These are phyloP conservation scores for Elachura formosa DNA, from an alignment of 2,113 vertebrate genomes.

Conservation along the genomic window DNA sequence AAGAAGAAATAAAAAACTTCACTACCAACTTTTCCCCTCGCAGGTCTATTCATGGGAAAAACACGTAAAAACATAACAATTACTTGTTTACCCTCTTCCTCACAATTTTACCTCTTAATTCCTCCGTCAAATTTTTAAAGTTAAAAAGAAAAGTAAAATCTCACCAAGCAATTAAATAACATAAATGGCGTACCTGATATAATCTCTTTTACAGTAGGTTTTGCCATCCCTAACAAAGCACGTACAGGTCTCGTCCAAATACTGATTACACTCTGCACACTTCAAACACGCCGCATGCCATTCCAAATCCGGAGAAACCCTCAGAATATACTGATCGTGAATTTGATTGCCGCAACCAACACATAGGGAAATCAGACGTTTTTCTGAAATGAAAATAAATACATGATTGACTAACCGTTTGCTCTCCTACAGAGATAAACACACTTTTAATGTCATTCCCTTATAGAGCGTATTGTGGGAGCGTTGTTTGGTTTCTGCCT, in stretches of 20 bases:
- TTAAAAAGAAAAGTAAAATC: background rate
- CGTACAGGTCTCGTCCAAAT: slow-evolving; percentile 97
- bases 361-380: slow-evolving; percentile 96
- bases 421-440: slow-evolving; percentile 78
- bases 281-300: slow-evolving; percentile 99
- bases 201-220: slow-evolving; percentile 98
- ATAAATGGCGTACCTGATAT: slow-evolving; percentile 88
- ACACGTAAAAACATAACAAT: background rate
- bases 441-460: slow-evolving; percentile 71
- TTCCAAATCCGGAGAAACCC: slow-evolving; percentile 98
- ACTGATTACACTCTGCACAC: slow-evolving; percentile 97
- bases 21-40: background rate
- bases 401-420: slow-evolving; percentile 76
- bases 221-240: slow-evolving; percentile 99
- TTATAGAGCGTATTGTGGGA: slow-evolving; percentile 47
- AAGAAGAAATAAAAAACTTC: background rate
- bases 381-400: slow-evolving; percentile 88
- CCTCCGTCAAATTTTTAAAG: background rate
- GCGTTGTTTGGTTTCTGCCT: background rate
- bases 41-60: background rate
- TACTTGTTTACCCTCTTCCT: background rate
- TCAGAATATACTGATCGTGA: slow-evolving; percentile 98
- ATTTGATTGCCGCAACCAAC: slow-evolving; percentile 99
- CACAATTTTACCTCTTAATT: background rate
- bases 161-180: background rate